Evolutionary conservation across 92 coral and sea anemone species (phyloP).

Genomic region (Parazoanthus swiftii): DNA sequence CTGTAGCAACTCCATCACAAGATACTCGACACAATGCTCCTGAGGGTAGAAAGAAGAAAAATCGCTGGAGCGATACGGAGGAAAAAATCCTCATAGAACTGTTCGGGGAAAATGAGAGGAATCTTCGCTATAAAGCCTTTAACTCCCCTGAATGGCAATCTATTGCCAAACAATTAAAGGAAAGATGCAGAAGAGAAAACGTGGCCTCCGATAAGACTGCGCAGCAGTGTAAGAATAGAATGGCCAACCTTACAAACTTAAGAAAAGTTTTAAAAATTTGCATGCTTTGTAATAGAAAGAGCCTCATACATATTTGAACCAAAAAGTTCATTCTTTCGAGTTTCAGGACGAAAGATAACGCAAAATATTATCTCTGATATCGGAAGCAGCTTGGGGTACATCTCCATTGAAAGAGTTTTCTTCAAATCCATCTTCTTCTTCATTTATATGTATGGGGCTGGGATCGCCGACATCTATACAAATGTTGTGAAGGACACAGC

Average conservation of each 20-base stretch:
- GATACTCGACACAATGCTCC: too few species aligned
- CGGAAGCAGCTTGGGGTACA: constrained; percentile 39
- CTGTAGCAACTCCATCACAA: not conserved
- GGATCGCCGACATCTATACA: constrained; percentile 55
- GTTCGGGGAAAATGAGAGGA: constrained; percentile 43
- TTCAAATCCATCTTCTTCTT: constrained; percentile 11
- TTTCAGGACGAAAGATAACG: constrained; percentile 43
- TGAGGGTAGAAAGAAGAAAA: constrained; percentile 45
- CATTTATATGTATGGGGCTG: constrained; percentile 47
- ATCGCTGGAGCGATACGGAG: constrained; percentile 52
- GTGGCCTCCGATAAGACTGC: constrained; percentile 52
- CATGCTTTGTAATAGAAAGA: constrained; percentile 13
- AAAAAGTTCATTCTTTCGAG: not conserved
- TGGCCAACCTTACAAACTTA: constrained; percentile 53
- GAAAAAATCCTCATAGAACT: constrained; percentile 39
- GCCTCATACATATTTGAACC: constrained; percentile 3
- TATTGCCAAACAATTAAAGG: constrained; percentile 44
- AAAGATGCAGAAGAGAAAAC: constrained; percentile 50
- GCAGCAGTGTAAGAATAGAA: constrained; percentile 59
- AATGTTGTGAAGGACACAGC: constrained; percentile 40
- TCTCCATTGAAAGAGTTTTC: constrained; percentile 46
- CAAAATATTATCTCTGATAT: constrained; percentile 51
- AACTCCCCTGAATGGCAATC: constrained; percentile 54
- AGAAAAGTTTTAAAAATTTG: not conserved
- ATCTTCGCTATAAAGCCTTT: constrained; percentile 43